Evolutionary conservation across 2,797 vertebrate species (phyloP), one percentile per base, ranked within the genome.

Genomic region (Psittacula derbiana): DNA sequence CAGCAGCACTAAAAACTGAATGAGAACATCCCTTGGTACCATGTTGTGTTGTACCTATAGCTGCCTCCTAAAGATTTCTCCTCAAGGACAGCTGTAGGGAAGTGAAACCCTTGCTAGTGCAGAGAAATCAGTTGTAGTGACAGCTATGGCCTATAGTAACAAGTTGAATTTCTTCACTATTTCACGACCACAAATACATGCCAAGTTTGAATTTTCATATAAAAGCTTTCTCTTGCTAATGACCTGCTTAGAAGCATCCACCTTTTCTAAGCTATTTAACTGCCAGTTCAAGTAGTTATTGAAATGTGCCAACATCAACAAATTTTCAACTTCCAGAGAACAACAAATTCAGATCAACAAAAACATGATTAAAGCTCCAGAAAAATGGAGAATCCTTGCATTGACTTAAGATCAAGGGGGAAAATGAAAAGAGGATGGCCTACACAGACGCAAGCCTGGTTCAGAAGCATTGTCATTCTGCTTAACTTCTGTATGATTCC

Each of bases 1-100:
- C 8, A 30, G 25, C 40, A 82, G 30, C 14, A 8, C 25, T 61
- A 30, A 17, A n/a, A 67, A 49, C 10, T 8, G 11, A 64, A 9
- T 2, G 16, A 83, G 41, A 61, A 13, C 1, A 0, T 23, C 24
- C 49, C 33, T 61, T 2, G 1, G 5, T 3, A 10, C 2, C 33
- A 21, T 8, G 4, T 62, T 20, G 25, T 13, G 31, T 33, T 36
- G 7, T 16, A 44, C 40, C 11, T 12, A 0, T 2, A 3, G 8
- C 24, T 13, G 17, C 38, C 30, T 49, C 84, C 27, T 20, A 8
- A 52, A 57, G 67, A 9, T 11, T 66, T 13, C 53, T 66, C 27
- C 44, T 60, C 50, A 16, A 64, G 57, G 31, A 24, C 3, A 2
- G 17, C 12, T 49, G 15, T 4, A 27, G 10, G 10, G 16, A 57